Percentiles rank a stretch among this genome's conserved stretches.
Conservation (phyloP, 2,797 vertebrate genomes). For the Jordanella pulchra region DNA sequence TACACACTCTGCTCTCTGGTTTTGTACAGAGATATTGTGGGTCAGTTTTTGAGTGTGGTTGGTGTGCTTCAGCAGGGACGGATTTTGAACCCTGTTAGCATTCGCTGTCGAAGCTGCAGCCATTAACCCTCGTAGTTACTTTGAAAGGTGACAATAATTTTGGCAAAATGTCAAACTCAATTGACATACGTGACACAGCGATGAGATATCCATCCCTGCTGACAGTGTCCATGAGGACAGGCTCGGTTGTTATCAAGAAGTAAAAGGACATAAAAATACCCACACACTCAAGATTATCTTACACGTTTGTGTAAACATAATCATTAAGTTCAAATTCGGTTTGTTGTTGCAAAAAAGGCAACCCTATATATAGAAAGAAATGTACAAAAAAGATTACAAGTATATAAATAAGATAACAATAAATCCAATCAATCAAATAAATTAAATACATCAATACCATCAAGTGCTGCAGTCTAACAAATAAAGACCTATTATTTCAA, state of each 20-base stretch:
- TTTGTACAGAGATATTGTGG: constrained; percentile 62
- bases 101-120: constrained; percentile 19
- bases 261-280: constrained; percentile 56
- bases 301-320: constrained; percentile 53
- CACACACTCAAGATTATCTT: constrained; percentile 46
- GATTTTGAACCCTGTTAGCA: constrained; percentile 41
- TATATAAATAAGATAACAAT: constrained; percentile 62
- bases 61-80: constrained; percentile 53
- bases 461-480: constrained; percentile 68
- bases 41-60: constrained; percentile 39
- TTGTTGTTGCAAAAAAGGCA: constrained; percentile 62
- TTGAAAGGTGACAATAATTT: constrained; percentile 31
- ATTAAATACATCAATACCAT: constrained; percentile 58
- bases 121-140: constrained; percentile 20
- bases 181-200: constrained; percentile 33
- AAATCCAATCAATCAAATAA: constrained; percentile 63
- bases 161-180: constrained; percentile 25
- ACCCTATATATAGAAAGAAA: constrained; percentile 72
- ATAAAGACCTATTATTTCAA: constrained; percentile 45
- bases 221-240: constrained; percentile 38
- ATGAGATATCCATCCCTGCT: constrained; percentile 45
- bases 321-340: constrained; percentile 40
- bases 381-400: constrained; percentile 67
- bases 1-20: constrained; percentile 45
- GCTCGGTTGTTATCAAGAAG: constrained; percentile 43